Evolutionary conservation across 2,888 invertebrate genomes (phyloP).

Genomic region (Yponomeuta cagnagella): DNA sequence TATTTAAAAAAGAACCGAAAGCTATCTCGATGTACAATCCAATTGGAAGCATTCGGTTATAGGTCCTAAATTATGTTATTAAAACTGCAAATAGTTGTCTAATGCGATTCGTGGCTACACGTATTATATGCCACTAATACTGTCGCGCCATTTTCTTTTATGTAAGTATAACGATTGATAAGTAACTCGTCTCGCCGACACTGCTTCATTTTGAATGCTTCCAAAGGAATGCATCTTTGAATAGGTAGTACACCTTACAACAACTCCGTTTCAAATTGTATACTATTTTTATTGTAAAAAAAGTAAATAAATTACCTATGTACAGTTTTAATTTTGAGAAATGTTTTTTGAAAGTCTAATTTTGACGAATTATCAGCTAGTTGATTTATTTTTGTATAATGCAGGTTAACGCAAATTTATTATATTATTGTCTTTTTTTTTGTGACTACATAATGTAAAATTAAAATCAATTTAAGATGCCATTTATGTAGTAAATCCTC

Average conservation of each 20-base stretch:
- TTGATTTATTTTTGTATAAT: slow-evolving; percentile 16
- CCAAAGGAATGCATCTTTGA: neutral
- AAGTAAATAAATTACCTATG: slow-evolving; percentile 9
- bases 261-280: slow-evolving; percentile 1
- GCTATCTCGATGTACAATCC: neutral
- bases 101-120: too few species aligned
- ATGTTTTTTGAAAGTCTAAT: neutral
- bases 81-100: too few species aligned
- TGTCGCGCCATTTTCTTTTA: too few species aligned
- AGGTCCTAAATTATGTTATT: neutral
- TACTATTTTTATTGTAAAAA: slow-evolving; percentile 8
- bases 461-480: slow-evolving; percentile 10
- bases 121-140: too few species aligned
- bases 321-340: slow-evolving; percentile 16
- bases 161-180: too few species aligned
- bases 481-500: slow-evolving; percentile 1
- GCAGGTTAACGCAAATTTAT: slow-evolving; percentile 12
- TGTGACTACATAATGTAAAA: neutral
- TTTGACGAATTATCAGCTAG: slow-evolving; percentile 1
- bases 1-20: slow-evolving; percentile 12
- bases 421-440: neutral
- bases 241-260: neutral
- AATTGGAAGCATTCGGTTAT: neutral
- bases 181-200: too few species aligned
- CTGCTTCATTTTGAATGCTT: neutral